Base-by-base conservation (phyloP, 2,797 vertebrate species). In the Hozukius guyotensis region DNA sequence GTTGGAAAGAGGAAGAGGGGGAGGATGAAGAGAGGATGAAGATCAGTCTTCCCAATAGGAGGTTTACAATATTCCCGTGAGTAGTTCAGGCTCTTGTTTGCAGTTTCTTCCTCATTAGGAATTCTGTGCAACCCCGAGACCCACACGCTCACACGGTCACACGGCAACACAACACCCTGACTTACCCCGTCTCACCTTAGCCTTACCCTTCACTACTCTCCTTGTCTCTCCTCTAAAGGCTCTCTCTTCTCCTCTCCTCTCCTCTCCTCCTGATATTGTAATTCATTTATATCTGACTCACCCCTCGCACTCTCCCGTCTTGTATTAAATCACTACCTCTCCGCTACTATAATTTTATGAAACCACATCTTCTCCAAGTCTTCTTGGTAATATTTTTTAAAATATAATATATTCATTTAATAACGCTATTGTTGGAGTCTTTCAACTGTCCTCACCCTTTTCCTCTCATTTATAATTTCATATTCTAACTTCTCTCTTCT, bases 31-130 rank as follows among this genome's bases (percentile, higher is more conserved):
- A 29, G 56, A 75, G 49, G 63, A 85, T 75, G 62, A 59, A 69
- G 86, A 87, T 85, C 20, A 52, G 34, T 55, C 62, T 77, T 75
- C 80, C 63, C 61, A 38, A 81, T 63, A 75, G 55, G 71, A 85
- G 83, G 61, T 75, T 73, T 83, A 46, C 59, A 46, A 66, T 36
- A 72, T 90, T 93, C 87, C 91, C 71, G 3, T 27, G 87, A 86
- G 88, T 74, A 29, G 16, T 77, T 57, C 70, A 38, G 63, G 61
- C 72, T 88, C 73, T 79, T 82, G 79, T 88, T 91, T 77, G 85
- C 78, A 69, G 69, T 61, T 85, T 70, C 52, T 79, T 36, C 68
- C 86, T 94, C 80, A 91, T 95, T 92, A 89, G 67, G 72, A 83
- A 93, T 92, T 90, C 89, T 74, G 80, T 71, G 66, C 80, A 62